phyloP scores from a whole-genome alignment of 35 echinoderm and acorn worm genomes.

The Chiridota heheva region DNA sequence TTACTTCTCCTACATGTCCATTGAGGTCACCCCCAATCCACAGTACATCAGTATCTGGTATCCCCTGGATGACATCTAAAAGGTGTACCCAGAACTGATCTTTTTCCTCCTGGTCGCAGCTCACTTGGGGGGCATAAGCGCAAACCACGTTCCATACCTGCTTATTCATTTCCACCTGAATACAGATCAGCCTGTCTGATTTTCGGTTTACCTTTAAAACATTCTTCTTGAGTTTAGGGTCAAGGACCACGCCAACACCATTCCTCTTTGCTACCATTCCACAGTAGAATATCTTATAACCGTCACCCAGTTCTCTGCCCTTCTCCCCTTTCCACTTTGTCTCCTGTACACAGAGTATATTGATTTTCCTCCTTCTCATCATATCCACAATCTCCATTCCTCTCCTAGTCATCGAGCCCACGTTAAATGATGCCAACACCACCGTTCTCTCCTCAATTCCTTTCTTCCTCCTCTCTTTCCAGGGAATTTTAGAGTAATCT shows the following conservation, averaged over 20 bases:
- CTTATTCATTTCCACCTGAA: neutral
- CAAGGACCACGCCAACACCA: neutral
- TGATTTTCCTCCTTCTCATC: too few species aligned
- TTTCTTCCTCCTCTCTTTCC: too few species aligned
- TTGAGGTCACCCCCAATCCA: too few species aligned
- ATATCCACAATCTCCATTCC: too few species aligned
- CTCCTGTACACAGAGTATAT: neutral
- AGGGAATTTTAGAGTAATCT: too few species aligned
- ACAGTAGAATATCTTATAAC: neutral
- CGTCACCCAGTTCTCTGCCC: neutral
- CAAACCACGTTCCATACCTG: neutral
- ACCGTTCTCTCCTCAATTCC: too few species aligned
- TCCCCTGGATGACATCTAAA: too few species aligned
- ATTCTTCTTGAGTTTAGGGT: neutral
- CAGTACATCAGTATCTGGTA: too few species aligned
- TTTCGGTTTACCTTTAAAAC: neutral
- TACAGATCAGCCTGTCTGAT: slow-evolving; percentile 1
- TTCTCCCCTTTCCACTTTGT: neutral
- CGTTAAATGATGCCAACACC: too few species aligned
- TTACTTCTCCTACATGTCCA: too few species aligned
- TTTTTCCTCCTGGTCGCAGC: neutral
- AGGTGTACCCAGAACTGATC: too few species aligned
- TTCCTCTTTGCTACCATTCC: neutral
- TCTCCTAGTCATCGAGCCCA: too few species aligned
- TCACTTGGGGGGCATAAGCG: neutral